These are phyloP conservation scores for Pontoporia blainvillei DNA, from an alignment of 2,113 vertebrate species.

Conservation along the genomic window DNA sequence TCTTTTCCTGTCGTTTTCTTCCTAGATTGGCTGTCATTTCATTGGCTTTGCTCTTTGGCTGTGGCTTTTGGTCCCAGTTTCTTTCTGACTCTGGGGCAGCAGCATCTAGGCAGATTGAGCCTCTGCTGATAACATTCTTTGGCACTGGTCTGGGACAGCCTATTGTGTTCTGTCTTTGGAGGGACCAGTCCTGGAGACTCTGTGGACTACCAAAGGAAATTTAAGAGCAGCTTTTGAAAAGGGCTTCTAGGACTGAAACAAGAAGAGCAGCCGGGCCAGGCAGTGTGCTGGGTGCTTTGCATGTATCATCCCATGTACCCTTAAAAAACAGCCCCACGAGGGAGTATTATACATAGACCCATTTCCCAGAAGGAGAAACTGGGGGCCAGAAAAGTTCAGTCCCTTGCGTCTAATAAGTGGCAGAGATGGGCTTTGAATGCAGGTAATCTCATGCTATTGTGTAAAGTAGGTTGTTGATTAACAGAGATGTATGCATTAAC, in stretches of 20 bases:
- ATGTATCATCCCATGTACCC: background rate
- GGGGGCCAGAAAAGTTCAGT: fast-evolving
- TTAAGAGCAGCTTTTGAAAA: background rate
- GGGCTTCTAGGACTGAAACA: background rate
- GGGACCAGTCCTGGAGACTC: background rate
- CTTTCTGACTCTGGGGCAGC: background rate
- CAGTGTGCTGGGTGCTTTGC: background rate
- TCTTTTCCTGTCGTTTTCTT: background rate
- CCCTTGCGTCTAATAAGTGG: background rate
- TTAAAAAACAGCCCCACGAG: background rate
- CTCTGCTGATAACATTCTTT: background rate
- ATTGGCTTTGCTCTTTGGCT: background rate
- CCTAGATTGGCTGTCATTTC: background rate
- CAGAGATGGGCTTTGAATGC: background rate
- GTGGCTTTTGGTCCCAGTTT: background rate
- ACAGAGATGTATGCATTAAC: background rate
- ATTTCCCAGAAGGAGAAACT: background rate
- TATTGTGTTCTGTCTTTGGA: background rate
- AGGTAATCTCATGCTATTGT: background rate
- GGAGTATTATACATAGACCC: background rate
- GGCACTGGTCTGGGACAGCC: background rate
- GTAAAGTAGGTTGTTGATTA: background rate
- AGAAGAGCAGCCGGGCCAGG: background rate
- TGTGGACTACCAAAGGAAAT: background rate
- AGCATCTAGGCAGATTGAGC: background rate